Conservation (phyloP, 2,888 invertebrate species). For the Campoletis raptor region DNA sequence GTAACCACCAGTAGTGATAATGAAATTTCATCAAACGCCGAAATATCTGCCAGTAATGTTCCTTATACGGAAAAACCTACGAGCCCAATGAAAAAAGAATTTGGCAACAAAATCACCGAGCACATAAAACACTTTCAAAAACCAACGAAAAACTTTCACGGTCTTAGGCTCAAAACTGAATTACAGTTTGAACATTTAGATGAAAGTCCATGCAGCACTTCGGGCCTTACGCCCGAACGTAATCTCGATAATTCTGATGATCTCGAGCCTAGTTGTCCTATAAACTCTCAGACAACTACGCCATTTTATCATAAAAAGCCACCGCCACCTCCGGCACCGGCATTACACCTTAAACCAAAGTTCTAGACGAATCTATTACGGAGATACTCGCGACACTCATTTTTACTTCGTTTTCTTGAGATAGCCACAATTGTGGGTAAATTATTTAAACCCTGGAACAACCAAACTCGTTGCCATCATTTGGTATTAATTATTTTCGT, state of each 20-base stretch:
- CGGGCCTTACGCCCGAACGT: slow-evolving; percentile 59
- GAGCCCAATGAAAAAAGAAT: slow-evolving; percentile 73
- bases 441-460: neutral
- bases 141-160: slow-evolving; percentile 79
- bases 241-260: slow-evolving; percentile 40
- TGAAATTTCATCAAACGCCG: neutral
- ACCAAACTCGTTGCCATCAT: neutral
- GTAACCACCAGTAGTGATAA: slow-evolving; percentile 13
- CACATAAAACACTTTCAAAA: slow-evolving; percentile 78
- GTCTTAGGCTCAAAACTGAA: slow-evolving; percentile 78
- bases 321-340: slow-evolving; percentile 82
- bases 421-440: neutral
- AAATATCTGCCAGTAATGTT: slow-evolving; percentile 8
- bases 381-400: neutral
- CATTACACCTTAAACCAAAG: slow-evolving; percentile 80
- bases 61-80: slow-evolving; percentile 51
- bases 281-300: slow-evolving; percentile 33
- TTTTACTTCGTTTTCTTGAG: neutral
- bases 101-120: slow-evolving; percentile 77
- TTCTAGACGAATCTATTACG: slow-evolving; percentile 64
- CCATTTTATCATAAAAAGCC: slow-evolving; percentile 82
- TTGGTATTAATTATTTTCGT: neutral
- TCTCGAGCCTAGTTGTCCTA: slow-evolving; percentile 10
- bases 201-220: slow-evolving; percentile 76
- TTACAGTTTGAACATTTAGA: slow-evolving; percentile 77